Base-by-base conservation (phyloP, 92 coral and sea anemone genomes). In the Pocillopora meandrina region DNA sequence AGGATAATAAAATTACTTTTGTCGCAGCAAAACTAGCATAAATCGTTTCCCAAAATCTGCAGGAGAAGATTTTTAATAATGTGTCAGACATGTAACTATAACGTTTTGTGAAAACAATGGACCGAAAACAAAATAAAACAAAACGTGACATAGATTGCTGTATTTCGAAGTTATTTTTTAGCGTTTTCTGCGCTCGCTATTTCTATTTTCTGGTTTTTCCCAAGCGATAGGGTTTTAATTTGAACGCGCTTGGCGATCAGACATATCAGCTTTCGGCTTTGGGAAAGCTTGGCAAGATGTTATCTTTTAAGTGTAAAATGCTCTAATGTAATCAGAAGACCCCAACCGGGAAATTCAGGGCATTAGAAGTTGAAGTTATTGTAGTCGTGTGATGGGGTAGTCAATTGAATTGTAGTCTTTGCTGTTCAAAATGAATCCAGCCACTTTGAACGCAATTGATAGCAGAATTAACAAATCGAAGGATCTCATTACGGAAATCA, bases 1-100 rank as follows among this genome's bases (percentile, higher is more conserved):
- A 9, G 79, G 56, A 72, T 49, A 73, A 83, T 21, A 60, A 74
- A 57, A 70, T 71, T 72, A 58, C 85, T 36, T 71, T 70, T 71
- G 21, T 58, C 70, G 68, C 12, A 14, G 56, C 70, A 59, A n/a
- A 20, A 56, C 74, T 68, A 67, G 64, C 68, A 55, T 55, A 49
- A 65, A 52, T 55, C 73, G 84, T 80, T 23, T 82, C 47, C 33
- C 71, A 14, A 12, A 26, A 72, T 61, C 79, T 18, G 60, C 61
- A 16, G 42, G 71, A 13, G 72, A 80, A 80, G 75, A 66, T 42
- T 78, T n/a, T 56, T 65, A 65, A 68, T 80, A 47, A 17, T 62
- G 59, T 20, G 20, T 9, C 69, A 31, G 72, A 16, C 19, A 57
- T 56, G 76, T 56, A 26, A 10, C 59, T 18, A 19, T 2, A 69